phyloP scores from a whole-genome alignment of 2,888 invertebrate genomes.

The Pachydiplax longipennis region DNA sequence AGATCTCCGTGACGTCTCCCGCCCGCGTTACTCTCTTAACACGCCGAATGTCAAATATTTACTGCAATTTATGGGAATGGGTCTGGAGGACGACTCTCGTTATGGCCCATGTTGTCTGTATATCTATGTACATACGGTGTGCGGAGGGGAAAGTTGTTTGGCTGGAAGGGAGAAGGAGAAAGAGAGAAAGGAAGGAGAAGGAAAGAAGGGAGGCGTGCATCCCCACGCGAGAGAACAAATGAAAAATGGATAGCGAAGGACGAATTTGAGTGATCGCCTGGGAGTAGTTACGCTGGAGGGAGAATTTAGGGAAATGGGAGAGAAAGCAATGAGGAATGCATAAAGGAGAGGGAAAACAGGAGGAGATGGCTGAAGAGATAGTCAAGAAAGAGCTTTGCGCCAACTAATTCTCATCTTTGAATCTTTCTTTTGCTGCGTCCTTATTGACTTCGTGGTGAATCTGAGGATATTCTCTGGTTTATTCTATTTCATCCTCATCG shows the following conservation, averaged over 20 bases:
- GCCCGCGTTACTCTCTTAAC: not conserved
- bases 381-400: too few relatives aligned
- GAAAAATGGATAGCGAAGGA: conserved; percentile 27
- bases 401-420: too few relatives aligned
- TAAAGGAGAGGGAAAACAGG: not conserved
- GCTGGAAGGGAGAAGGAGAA: not conserved
- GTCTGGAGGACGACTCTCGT: conserved; percentile 2
- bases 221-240: conserved; percentile 2
- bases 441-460: too few relatives aligned
- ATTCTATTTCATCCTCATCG: too few relatives aligned
- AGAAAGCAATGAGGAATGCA: not conserved
- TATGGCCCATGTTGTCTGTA: not conserved
- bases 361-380: not conserved
- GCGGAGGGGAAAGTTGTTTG: not conserved
- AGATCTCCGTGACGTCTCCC: conserved; percentile 9
- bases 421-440: too few relatives aligned
- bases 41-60: conserved; percentile 21
- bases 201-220: not conserved
- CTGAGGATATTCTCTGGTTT: too few relatives aligned
- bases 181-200: not conserved
- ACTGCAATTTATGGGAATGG: conserved; percentile 29
- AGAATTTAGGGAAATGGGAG: not conserved
- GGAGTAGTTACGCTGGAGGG: not conserved
- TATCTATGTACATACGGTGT: not conserved
- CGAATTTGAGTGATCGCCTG: not conserved